Evolutionary conservation across 2,888 invertebrate genomes (phyloP).

Genomic region (Agapetus fuscipes): DNA sequence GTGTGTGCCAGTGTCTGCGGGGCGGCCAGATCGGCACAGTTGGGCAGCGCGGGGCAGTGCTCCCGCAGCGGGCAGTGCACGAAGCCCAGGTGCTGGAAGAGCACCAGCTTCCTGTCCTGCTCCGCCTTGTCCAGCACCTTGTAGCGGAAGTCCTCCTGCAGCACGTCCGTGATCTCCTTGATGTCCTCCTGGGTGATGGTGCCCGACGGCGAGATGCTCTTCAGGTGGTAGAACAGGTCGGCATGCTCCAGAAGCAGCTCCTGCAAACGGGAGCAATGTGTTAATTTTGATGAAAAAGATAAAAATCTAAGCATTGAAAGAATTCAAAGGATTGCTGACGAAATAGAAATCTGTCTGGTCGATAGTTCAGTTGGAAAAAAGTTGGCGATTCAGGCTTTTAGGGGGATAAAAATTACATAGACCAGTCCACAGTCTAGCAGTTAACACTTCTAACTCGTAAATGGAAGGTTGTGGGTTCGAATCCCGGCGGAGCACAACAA

Average conservation of each 20-base stretch:
- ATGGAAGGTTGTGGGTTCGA: too few species aligned
- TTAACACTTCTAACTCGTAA: too few species aligned
- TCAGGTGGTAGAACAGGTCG: constrained; percentile 87
- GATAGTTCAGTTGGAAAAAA: too few species aligned
- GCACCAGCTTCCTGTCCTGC: constrained; percentile 88
- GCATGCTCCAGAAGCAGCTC: constrained; percentile 88
- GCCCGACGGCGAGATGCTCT: constrained; percentile 79
- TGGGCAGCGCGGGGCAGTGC: constrained; percentile 84
- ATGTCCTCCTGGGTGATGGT: constrained; percentile 92
- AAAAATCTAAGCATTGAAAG: constrained; percentile 2
- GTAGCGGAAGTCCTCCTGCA: constrained; percentile 90
- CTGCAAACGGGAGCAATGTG: too few species aligned
- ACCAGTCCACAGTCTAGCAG: too few species aligned
- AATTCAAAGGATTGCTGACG: not conserved
- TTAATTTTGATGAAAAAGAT: too few species aligned
- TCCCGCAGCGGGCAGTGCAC: constrained; percentile 91
- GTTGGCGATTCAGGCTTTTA: too few species aligned
- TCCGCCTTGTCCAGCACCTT: constrained; percentile 89
- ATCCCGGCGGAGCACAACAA: too few species aligned
- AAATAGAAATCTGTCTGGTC: too few species aligned
- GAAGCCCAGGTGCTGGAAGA: constrained; percentile 92
- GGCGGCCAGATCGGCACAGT: constrained; percentile 37
- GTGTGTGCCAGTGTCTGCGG: constrained; percentile 14
- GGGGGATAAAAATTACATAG: too few species aligned
- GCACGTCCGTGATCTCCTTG: constrained; percentile 82